phyloP scores from a whole-genome alignment of 1,140 invertebrate species.

The Condylostylus longicornis region DNA sequence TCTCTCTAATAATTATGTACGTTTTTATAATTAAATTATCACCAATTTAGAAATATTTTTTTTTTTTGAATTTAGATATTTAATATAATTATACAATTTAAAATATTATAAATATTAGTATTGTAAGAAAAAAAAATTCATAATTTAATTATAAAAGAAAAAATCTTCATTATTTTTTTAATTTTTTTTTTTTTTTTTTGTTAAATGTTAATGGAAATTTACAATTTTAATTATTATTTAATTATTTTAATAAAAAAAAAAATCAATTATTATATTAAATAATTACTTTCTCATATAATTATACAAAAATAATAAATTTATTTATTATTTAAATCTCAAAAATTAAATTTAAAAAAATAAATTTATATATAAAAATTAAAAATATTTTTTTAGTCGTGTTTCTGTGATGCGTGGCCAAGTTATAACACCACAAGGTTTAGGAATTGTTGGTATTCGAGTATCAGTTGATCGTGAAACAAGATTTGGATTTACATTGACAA shows the following conservation, averaged over 20 bases:
- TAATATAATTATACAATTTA: not conserved
- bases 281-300: not conserved
- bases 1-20: too few relatives aligned
- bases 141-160: not conserved
- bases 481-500: constrained; percentile 89
- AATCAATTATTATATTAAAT: constrained; percentile 2
- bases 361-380: not conserved
- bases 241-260: constrained; percentile 14
- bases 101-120: not conserved
- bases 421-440: constrained; percentile 78
- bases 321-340: not conserved
- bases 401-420: constrained; percentile 96
- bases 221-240: constrained; percentile 4
- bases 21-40: constrained; percentile 17
- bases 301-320: not conserved
- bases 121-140: not conserved
- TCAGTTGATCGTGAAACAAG: constrained; percentile 83
- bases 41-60: constrained; percentile 3
- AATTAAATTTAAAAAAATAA: not conserved
- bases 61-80: not conserved
- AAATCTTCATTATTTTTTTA: not conserved
- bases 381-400: constrained; percentile 59
- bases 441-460: constrained; percentile 92
- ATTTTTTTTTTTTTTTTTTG: not conserved
- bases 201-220: not conserved